Percentiles rank a stretch among this genome's conserved stretches.
Conservation (phyloP, 1,140 invertebrate genomes). For the Cydia amplana region DNA sequence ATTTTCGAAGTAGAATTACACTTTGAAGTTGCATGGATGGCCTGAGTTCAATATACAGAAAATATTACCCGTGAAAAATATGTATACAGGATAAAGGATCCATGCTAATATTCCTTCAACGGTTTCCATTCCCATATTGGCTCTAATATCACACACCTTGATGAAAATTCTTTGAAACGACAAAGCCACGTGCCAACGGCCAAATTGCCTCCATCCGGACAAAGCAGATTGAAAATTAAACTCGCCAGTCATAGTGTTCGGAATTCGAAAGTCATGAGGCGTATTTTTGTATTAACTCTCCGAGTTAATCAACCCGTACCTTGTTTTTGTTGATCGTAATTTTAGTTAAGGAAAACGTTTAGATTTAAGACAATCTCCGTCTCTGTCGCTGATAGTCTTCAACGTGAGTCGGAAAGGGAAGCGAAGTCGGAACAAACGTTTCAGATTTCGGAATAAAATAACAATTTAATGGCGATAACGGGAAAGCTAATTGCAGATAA, state of each 20-base stretch:
- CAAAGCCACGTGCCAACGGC: background rate
- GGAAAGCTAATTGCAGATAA: constrained; percentile 8
- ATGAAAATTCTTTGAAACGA: background rate
- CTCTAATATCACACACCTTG: no score
- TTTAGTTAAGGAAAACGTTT: constrained; percentile 13
- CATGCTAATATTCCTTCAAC: no score
- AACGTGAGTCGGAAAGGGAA: background rate
- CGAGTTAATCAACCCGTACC: constrained; percentile 7
- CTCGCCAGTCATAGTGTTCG: constrained; percentile 6
- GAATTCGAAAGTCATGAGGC: constrained; percentile 6
- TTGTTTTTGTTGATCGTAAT: constrained; percentile 21
- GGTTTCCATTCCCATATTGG: no score
- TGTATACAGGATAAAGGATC: no score
- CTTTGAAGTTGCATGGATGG: no score
- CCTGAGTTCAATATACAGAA: no score
- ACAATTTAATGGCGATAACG: constrained; percentile 13
- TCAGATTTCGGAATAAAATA: constrained; percentile 7
- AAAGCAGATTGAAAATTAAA: constrained; percentile 17
- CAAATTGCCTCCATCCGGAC: constrained; percentile 18
- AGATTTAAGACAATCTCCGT: background rate
- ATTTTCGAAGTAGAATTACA: no score
- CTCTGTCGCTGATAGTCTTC: background rate
- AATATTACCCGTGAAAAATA: no score
- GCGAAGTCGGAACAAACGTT: background rate
- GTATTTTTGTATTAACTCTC: constrained; percentile 19